Evolutionary conservation across 2,797 vertebrate genomes (phyloP), one percentile per base, ranked within the genome.

Genomic region (Sebastes flavidus): DNA sequence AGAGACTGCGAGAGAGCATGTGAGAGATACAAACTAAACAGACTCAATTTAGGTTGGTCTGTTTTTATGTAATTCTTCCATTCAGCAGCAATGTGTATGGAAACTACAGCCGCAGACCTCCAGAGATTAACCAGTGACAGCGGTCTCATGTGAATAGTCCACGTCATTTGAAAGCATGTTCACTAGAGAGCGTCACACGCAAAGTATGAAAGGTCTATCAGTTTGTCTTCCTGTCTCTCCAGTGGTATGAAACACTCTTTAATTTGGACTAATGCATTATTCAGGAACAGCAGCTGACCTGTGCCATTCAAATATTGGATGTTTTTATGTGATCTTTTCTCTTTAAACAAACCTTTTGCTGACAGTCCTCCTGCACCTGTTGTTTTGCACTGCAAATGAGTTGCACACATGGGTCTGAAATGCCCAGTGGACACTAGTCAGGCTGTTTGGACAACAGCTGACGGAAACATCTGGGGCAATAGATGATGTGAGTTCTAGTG

Each of bases 181-280:
- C 22, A 42, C 11, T 5, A 62, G 32, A 56, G 67, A 72, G 63
- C 0, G 0, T 65, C 38, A 36, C 10, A 27, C n/a, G n/a, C 2
- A 12, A 46, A 8, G 18, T 76, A 63, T 60, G 34, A 78, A 70
- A 62, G 25, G 60, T 80, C 2, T 36, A 38, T 54, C n/a, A 5
- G 30, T 56, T 65, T 61, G 63, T 66, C 29, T 34, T 65, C 62
- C 46, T 58, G 11, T 73, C 32, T 69, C 36, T 62, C 56, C 18
- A 29, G 24, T 24, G 10, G 25, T 30, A 16, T 92, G 78, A 95
- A 89, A 92, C 92, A 89, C 91, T 91, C 81, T 93, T 94, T 94
- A 95, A 93, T 88, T 79, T 91, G 72, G 74, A 32, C 59, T 63
- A 18, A 68, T 82, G 49, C 30, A 77, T 83, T 86, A 82, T 85